Percentiles rank a stretch among this genome's conserved stretches.
These are phyloP conservation scores for Probaryconus sp. DNA, from an alignment of 1,140 invertebrate species.

Conservation along the genomic window DNA sequence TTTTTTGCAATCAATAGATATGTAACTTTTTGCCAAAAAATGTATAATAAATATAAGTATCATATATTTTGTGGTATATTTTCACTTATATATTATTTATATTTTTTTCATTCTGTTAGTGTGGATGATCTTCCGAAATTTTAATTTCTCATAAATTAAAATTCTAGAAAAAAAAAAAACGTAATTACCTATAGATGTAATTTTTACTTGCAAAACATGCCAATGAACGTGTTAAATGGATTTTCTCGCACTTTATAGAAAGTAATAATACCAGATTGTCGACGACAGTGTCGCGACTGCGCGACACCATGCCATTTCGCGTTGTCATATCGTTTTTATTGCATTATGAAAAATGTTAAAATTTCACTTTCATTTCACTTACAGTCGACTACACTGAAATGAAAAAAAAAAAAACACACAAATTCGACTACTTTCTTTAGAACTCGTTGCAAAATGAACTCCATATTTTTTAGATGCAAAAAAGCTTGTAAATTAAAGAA, in stretches of 20 bases:
- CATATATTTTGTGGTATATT: no score
- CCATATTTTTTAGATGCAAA: no score
- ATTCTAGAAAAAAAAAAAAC: background rate
- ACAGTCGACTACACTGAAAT: no score
- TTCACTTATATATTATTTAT: no score
- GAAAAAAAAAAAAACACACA: background rate
- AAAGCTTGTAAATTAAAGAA: no score
- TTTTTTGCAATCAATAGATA: no score
- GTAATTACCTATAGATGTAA: slow-evolving; percentile 24
- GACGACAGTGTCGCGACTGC: background rate
- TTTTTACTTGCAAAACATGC: slow-evolving; percentile 38
- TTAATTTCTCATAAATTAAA: slow-evolving; percentile 36
- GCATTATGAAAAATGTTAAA: slow-evolving; percentile 1
- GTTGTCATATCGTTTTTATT: slow-evolving; percentile 7
- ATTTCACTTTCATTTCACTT: background rate
- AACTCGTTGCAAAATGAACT: no score
- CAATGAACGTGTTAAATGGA: slow-evolving; percentile 47
- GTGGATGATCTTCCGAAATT: slow-evolving; percentile 8
- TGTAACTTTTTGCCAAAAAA: no score
- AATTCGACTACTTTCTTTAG: no score
- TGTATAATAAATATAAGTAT: no score
- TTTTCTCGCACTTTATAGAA: slow-evolving; percentile 15
- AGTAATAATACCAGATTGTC: background rate
- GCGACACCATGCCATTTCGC: background rate
- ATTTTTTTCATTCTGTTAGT: no score